Evolutionary conservation across 2,113 vertebrate genomes (phyloP), one percentile per base, ranked within the genome.

Genomic region (Hyaena hyaena): DNA sequence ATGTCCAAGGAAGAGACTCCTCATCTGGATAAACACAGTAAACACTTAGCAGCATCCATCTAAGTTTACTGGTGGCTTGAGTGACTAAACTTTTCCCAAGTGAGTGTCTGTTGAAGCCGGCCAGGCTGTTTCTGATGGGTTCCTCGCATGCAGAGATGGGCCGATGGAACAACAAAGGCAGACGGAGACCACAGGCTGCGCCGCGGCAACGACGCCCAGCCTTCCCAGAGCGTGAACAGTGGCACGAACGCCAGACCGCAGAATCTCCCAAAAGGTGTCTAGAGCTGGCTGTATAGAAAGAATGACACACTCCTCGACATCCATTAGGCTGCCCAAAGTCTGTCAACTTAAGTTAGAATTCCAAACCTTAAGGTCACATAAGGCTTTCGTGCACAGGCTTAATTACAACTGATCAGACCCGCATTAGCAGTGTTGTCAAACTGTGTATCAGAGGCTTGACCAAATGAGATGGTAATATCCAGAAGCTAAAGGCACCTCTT

Each of bases 1-100:
- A 81, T 69, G 53, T 96, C 76, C 50, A 97, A 63, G 74, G 33
- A 97, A 93, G 89, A 96, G 81, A 87, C 90, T 74, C 35, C 63
- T 88, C 74, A n/a, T 84, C 61, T 84, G 23, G 24, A 81, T 68
- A 96, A 97, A 90, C 91, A 93, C 10, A 81, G 89, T 73, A 73
- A 82, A 96, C n/a, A 95, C 12, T 68, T 90, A 76, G 7, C 58
- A 19, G 89, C 43, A 87, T 63, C 68, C 74, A 94, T 69, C 80
- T 61, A 96, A 90, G 94, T 48, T 71, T 53, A 91, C 3, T 69
- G 28, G 43, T 73, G 48, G 31, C 58, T 31, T 93, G 8, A 93
- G 89, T 76, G 58, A 97, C 63, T 88, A 89, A 69, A 39, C 71
- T 88, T 84, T 90, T 61, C 69, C 80, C 89, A 83, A 85, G 65